Evolutionary conservation across 2,797 vertebrate species (phyloP).

Genomic region (Coregonus ussuriensis): DNA sequence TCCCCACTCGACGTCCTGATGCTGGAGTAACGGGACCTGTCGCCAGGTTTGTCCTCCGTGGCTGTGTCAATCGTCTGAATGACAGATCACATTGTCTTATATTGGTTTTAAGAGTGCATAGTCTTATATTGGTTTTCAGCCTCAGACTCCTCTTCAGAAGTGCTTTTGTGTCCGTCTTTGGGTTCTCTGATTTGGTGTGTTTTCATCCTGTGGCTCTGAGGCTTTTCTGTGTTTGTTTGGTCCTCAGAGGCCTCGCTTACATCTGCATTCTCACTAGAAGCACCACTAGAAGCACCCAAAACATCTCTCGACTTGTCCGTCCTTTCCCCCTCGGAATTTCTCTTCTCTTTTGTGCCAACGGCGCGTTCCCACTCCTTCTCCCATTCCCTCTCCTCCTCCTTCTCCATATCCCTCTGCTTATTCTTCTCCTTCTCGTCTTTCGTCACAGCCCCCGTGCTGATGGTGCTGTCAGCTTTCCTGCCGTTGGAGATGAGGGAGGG

Average conservation of each 20-base stretch:
- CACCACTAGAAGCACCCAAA: background rate
- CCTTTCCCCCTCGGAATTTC: background rate
- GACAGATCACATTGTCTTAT: constrained; percentile 32
- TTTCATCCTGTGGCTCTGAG: background rate
- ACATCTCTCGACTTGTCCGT: background rate
- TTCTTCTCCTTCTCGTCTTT: constrained; percentile 1
- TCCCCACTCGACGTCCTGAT: background rate
- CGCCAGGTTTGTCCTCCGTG: constrained; percentile 9
- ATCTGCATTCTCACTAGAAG: background rate
- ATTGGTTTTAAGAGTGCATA: constrained; percentile 34
- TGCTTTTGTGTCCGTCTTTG: constrained; percentile 8
- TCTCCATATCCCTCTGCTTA: background rate
- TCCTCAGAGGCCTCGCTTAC: background rate
- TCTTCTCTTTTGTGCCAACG: background rate
- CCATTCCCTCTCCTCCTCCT: background rate
- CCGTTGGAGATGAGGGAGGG: constrained; percentile 14
- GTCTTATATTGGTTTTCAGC: constrained; percentile 36
- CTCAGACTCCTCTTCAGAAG: constrained; percentile 9
- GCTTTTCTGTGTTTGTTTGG: background rate
- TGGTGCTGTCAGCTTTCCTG: background rate
- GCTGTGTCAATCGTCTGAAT: constrained; percentile 30
- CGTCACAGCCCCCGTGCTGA: background rate
- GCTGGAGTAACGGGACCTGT: constrained; percentile 8
- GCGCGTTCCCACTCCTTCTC: background rate
- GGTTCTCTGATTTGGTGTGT: constrained; percentile 3